Evolutionary conservation across 1,140 invertebrate species (phyloP), one percentile per base, ranked within the genome.

Genomic region (Neodiprion virginianus): DNA sequence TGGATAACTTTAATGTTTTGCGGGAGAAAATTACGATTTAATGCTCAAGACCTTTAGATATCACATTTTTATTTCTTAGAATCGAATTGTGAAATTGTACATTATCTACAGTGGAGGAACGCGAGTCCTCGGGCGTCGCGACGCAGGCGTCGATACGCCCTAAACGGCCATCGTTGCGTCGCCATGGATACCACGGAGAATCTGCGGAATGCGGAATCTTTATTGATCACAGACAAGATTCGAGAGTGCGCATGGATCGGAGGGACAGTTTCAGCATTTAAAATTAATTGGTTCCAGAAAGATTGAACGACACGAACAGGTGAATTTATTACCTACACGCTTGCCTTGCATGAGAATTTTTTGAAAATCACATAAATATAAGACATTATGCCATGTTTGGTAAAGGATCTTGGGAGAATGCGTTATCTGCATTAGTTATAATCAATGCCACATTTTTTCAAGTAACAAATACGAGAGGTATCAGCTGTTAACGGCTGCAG

Each of bases 121-220:
- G 2, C 53, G 53, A 61, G 11, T 1, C 53, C 53, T 61, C 11
- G 53, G 11, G 11, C 53, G 53, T 61, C 53, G 53, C 73, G 79
- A 84, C 84, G 84, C 84, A 83, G 79, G 84, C 83, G 85, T 83
- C 77, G 76, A 79, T 72, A 82, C 75, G 76, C 75, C 79, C 73
- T 47, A 76, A 82, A 80, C 84, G 80, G 84, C 83, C 85, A 86
- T 87, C 79, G 78, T 80, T 79, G 72, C 76, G 80, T 86, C 80
- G 72, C 81, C 81, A 87, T 86, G 85, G 86, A 80, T 81, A 87
- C 83, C 78, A 79, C 74, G 72, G 79, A 79, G 82, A 83, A 80
- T 80, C 83, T 79, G 76, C 77, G 79, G 82, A 78, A 81, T 74
- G 76, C 72, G 76, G 76, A 79, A 79, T 79, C 76, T 73, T 67